Percentiles rank a stretch among this genome's conserved stretches.
These are phyloP conservation scores for Rutilus rutilus DNA, from an alignment of 2,113 vertebrate species.

Conservation along the genomic window DNA sequence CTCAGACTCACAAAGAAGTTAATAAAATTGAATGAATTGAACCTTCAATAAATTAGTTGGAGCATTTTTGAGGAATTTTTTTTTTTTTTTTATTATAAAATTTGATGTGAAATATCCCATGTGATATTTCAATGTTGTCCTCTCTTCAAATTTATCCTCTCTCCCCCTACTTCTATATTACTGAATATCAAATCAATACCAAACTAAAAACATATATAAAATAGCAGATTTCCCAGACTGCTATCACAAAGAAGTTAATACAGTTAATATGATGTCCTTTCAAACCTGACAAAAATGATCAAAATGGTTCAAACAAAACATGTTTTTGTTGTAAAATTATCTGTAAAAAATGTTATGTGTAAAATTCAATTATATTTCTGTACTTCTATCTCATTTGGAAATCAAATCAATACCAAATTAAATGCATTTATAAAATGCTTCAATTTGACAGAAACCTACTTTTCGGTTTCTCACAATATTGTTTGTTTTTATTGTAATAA, in stretches of 20 bases:
- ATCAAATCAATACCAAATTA: background rate
- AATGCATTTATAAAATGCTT: background rate
- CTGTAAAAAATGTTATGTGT: background rate
- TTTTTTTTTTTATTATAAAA: background rate
- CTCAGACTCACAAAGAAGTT: background rate
- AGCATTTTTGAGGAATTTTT: background rate
- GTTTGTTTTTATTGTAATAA: background rate
- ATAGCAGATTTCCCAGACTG: background rate
- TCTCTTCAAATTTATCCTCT: background rate
- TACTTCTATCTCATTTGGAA: background rate
- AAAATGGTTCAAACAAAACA: background rate
- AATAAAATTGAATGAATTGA: background rate
- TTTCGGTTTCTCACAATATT: background rate
- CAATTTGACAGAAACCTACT: background rate
- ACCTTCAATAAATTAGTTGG: background rate
- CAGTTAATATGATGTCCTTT: background rate
- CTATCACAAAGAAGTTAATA: too few relatives aligned
- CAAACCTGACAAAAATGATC: background rate
- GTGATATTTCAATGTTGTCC: background rate
- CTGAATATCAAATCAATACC: background rate
- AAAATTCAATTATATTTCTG: background rate
- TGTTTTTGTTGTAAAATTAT: background rate
- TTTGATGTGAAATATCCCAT: background rate
- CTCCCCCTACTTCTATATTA: background rate
- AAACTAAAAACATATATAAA: background rate